Evolutionary conservation across 2,888 invertebrate genomes (phyloP).

Genomic region (Abrostola tripartita): DNA sequence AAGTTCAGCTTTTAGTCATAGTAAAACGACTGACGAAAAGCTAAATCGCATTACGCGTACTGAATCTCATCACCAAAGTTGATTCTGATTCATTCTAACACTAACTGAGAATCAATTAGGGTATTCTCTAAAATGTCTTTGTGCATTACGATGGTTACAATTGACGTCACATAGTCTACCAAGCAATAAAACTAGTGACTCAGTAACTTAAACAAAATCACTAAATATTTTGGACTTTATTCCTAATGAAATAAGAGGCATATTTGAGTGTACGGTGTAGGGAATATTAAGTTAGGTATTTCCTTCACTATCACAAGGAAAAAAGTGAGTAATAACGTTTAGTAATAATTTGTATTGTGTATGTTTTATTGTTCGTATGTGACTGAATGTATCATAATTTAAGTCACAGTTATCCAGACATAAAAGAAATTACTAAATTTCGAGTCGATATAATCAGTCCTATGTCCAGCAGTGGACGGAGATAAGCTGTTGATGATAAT

Average conservation of each 20-base stretch:
- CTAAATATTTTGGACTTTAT: slow-evolving; percentile 2
- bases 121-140: slow-evolving; percentile 5
- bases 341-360: slow-evolving; percentile 16
- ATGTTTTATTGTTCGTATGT: slow-evolving; percentile 8
- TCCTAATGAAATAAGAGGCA: neutral
- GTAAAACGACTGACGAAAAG: no score
- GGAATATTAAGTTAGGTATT: slow-evolving; percentile 13
- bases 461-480: no score
- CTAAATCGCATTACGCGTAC: no score
- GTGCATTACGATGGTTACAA: neutral
- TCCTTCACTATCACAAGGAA: slow-evolving; percentile 36
- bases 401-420: neutral
- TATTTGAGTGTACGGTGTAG: slow-evolving; percentile 4
- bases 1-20: no score
- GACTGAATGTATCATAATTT: slow-evolving; percentile 12
- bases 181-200: slow-evolving; percentile 17
- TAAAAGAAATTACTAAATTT: neutral
- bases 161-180: slow-evolving; percentile 36
- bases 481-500: no score
- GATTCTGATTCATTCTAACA: no score
- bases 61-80: no score
- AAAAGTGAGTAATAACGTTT: slow-evolving; percentile 28
- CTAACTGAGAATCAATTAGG: neutral
- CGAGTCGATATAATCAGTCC: no score
- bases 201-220: neutral